phyloP scores from a whole-genome alignment of 2,113 vertebrate species.

The Pseudorectes ferrugineus region DNA sequence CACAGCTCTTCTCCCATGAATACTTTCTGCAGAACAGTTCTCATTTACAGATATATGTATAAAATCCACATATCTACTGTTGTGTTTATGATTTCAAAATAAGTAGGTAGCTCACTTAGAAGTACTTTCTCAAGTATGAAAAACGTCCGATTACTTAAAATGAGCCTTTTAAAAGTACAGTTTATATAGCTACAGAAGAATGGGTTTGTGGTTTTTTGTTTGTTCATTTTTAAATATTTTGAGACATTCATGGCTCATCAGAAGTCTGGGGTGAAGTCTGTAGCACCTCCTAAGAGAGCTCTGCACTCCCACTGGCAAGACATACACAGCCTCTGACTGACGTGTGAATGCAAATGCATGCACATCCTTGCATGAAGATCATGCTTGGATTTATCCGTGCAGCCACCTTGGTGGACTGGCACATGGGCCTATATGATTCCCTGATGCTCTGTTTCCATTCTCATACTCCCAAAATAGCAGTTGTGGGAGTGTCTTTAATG shows the following conservation, averaged over 20 bases:
- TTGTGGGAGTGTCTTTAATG: background rate
- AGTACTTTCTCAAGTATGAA: background rate
- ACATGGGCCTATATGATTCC: background rate
- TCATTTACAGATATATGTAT: background rate
- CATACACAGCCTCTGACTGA: rapidly evolving
- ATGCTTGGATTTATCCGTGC: background rate
- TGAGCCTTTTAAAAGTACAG: background rate
- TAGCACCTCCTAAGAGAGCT: background rate
- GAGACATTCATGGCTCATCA: background rate
- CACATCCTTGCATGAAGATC: background rate
- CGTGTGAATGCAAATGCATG: rapidly evolving
- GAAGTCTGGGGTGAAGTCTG: background rate
- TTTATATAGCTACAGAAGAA: background rate
- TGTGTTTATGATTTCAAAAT: background rate
- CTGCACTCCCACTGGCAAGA: background rate
- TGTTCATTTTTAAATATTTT: background rate
- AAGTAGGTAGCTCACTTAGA: background rate
- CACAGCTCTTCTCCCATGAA: background rate
- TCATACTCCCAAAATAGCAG: background rate
- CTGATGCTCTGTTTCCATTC: background rate
- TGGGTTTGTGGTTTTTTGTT: rapidly evolving
- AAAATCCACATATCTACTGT: background rate
- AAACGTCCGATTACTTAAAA: background rate
- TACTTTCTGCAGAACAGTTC: background rate
- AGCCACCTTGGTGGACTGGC: background rate